These are phyloP conservation scores for Heliconius nattereri DNA, from an alignment of 1,140 invertebrate genomes.

Conservation along the genomic window DNA sequence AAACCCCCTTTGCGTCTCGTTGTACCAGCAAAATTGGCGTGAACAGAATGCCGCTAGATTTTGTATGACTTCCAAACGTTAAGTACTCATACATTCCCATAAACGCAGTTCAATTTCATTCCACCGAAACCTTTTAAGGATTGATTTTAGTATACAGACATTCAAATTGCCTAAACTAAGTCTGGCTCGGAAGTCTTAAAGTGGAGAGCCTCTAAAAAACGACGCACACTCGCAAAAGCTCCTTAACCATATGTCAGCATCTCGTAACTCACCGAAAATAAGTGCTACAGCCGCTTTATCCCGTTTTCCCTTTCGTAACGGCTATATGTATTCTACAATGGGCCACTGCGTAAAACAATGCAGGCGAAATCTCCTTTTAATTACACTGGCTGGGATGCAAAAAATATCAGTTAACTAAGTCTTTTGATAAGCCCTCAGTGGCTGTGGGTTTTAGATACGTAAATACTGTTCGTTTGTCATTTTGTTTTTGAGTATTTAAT, in stretches of 20 bases:
- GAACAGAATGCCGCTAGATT: constrained; percentile 39
- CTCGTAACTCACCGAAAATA: constrained; percentile 30
- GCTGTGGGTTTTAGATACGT: background rate
- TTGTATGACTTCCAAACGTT: constrained; percentile 28
- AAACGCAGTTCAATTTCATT: background rate
- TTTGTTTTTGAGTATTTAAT: too few species aligned
- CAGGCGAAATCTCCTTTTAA: constrained; percentile 44
- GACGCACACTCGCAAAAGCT: constrained; percentile 18
- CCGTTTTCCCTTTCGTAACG: constrained; percentile 31
- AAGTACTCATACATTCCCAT: constrained; percentile 13
- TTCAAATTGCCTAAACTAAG: constrained; percentile 5
- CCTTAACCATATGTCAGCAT: constrained; percentile 34
- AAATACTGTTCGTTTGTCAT: background rate
- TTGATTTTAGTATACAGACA: background rate
- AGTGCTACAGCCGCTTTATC: constrained; percentile 27
- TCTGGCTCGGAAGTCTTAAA: background rate
- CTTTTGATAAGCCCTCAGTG: constrained; percentile 26
- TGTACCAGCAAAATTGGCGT: constrained; percentile 44
- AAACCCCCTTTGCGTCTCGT: constrained; percentile 43
- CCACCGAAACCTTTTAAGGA: background rate
- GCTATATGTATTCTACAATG: constrained; percentile 22
- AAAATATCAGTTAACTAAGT: constrained; percentile 18
- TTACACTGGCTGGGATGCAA: constrained; percentile 35
- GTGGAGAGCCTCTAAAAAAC: constrained; percentile 27
- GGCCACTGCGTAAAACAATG: constrained; percentile 26